phyloP scores from a whole-genome alignment of 2,888 invertebrate genomes.

The Herminia tarsipennalis region DNA sequence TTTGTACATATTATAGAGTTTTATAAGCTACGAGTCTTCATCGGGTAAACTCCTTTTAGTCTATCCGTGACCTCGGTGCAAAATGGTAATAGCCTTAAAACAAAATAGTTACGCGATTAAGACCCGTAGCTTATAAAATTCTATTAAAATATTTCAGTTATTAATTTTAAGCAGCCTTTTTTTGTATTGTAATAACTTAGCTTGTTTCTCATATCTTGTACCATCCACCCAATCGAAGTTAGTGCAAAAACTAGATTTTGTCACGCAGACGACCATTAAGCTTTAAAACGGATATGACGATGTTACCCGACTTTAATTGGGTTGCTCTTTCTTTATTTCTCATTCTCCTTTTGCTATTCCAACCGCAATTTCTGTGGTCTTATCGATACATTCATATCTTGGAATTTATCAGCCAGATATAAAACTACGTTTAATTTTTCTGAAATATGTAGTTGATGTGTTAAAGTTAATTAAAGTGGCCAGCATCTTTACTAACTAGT shows the following conservation, averaged over 20 bases:
- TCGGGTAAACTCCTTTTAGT: too few relatives aligned
- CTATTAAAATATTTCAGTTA: too few relatives aligned
- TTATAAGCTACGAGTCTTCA: too few relatives aligned
- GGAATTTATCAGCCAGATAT: slow-evolving; percentile 28
- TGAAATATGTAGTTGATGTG: slow-evolving; percentile 18
- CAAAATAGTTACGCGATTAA: too few relatives aligned
- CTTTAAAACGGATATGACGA: slow-evolving; percentile 70
- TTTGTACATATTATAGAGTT: too few relatives aligned
- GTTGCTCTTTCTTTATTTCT: slow-evolving; percentile 64
- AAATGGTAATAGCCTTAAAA: too few relatives aligned
- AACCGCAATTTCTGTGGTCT: slow-evolving; percentile 45
- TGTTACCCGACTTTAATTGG: slow-evolving; percentile 73
- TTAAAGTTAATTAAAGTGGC: too few relatives aligned
- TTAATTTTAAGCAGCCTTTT: too few relatives aligned
- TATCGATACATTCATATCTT: slow-evolving; percentile 33
- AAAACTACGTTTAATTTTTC: slow-evolving; percentile 18
- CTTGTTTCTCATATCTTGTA: slow-evolving; percentile 41
- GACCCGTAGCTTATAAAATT: too few relatives aligned
- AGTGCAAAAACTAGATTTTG: slow-evolving; percentile 72
- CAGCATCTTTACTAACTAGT: too few relatives aligned
- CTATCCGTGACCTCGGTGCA: too few relatives aligned
- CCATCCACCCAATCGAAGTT: slow-evolving; percentile 41
- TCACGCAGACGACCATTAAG: slow-evolving; percentile 70
- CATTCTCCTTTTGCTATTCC: slow-evolving; percentile 63
- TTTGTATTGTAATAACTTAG: too few relatives aligned